Conservation (phyloP, 2,113 vertebrate species). For the Misgurnus anguillicaudatus region DNA sequence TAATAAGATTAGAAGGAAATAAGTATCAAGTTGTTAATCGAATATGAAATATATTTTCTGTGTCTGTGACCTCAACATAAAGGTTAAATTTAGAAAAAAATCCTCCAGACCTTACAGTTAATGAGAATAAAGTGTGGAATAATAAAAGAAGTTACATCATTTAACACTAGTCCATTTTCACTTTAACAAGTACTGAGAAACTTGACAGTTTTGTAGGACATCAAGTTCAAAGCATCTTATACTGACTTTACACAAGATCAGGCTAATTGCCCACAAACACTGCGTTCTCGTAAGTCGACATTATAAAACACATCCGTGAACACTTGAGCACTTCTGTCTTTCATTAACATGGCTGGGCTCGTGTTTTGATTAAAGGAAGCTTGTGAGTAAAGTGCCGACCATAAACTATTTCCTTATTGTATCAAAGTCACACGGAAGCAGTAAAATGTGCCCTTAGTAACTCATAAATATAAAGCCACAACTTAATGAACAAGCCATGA, state of each 20-base stretch:
- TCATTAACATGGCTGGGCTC: slow-evolving; percentile 67
- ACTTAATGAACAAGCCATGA: slow-evolving; percentile 31
- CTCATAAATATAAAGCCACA: slow-evolving; percentile 40
- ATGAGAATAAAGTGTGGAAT: not conserved
- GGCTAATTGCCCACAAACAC: slow-evolving; percentile 13
- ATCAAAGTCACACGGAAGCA: slow-evolving; percentile 74
- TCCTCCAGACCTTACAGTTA: too few species aligned
- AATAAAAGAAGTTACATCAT: not conserved
- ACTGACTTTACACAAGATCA: slow-evolving; percentile 8
- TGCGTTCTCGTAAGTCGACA: slow-evolving; percentile 26
- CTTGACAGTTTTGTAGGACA: slow-evolving; percentile 14
- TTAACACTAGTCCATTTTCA: not conserved
- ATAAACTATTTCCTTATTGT: slow-evolving; percentile 68
- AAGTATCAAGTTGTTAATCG: too few species aligned
- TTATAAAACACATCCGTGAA: slow-evolving; percentile 52
- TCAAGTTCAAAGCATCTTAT: not conserved
- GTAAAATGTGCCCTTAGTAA: slow-evolving; percentile 54
- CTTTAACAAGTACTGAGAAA: not conserved
- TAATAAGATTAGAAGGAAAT: too few species aligned
- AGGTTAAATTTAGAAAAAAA: too few species aligned
- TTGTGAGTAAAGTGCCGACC: slow-evolving; percentile 63
- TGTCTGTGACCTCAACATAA: too few species aligned
- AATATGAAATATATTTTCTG: too few species aligned
- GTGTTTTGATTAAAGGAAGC: slow-evolving; percentile 71
- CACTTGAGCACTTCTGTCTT: slow-evolving; percentile 62